Evolutionary conservation across 2,113 vertebrate species (phyloP).

Genomic region (Percopsis transmontana): DNA sequence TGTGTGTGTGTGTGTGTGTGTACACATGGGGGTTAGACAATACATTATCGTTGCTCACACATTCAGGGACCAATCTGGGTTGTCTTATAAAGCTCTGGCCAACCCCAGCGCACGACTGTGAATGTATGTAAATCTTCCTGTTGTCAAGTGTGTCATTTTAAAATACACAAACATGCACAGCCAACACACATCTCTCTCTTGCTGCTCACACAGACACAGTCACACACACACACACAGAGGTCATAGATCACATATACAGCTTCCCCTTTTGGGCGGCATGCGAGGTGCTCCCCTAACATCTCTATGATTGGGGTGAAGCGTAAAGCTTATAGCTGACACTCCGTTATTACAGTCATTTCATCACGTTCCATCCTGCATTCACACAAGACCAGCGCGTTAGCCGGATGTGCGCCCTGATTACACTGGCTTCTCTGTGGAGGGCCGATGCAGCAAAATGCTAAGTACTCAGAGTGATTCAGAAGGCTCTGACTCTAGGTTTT

Average conservation of each 20-base stretch:
- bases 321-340: conserved; percentile 39
- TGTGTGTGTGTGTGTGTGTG: conserved; percentile 5
- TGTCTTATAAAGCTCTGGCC: conserved; percentile 55
- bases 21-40: conserved; percentile 43
- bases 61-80: conserved; percentile 53
- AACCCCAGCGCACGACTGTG: conserved; percentile 55
- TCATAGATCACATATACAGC: neutral
- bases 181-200: neutral
- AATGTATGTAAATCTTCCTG: conserved; percentile 64
- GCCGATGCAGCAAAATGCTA: conserved; percentile 9
- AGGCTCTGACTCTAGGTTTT: conserved; percentile 11
- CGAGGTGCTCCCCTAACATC: conserved; percentile 47
- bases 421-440: neutral
- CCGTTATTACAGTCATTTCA: conserved; percentile 46
- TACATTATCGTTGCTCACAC: conserved; percentile 70
- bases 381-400: conserved; percentile 28
- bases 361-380: conserved; percentile 44
- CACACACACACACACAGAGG: neutral
- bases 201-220: neutral
- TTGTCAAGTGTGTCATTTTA: conserved; percentile 35
- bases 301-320: conserved; percentile 54
- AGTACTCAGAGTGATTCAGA: conserved; percentile 22
- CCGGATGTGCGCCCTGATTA: conserved; percentile 18
- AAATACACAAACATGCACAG: conserved; percentile 26
- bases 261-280: conserved; percentile 32